phyloP scores from a whole-genome alignment of 2,888 invertebrate species.

The Nebria brevicollis region DNA sequence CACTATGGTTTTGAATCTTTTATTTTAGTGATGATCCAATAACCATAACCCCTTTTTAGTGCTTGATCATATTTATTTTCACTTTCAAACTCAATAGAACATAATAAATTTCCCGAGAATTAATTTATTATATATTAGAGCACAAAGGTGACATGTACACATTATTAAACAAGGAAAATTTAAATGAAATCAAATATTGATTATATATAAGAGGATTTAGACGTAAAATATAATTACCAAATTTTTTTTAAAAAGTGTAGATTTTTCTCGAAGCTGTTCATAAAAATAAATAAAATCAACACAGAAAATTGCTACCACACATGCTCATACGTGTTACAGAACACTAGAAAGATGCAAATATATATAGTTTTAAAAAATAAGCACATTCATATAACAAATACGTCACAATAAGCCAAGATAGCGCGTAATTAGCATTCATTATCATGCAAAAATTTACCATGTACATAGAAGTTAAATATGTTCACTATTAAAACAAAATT shows the following conservation, averaged over 20 bases:
- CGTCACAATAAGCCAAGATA: slow-evolving; percentile 6
- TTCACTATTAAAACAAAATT: background rate
- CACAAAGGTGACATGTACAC: too few relatives aligned
- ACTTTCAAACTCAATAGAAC: background rate
- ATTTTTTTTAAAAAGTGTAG: background rate
- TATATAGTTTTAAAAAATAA: background rate
- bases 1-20: background rate
- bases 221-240: too few relatives aligned
- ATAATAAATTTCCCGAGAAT: background rate
- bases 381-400: background rate
- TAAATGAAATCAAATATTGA: too few relatives aligned
- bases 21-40: background rate
- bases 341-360: background rate
- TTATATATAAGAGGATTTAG: too few relatives aligned
- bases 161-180: too few relatives aligned
- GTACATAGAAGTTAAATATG: background rate
- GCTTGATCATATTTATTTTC: slow-evolving; percentile 5
- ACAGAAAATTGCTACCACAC: background rate
- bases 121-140: background rate
- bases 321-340: background rate
- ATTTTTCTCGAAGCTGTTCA: background rate
- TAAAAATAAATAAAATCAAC: background rate
- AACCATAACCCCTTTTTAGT: background rate
- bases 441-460: background rate
- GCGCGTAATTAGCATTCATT: background rate